phyloP scores from a whole-genome alignment of 1,140 invertebrate species.

The Sogatella furcifera region DNA sequence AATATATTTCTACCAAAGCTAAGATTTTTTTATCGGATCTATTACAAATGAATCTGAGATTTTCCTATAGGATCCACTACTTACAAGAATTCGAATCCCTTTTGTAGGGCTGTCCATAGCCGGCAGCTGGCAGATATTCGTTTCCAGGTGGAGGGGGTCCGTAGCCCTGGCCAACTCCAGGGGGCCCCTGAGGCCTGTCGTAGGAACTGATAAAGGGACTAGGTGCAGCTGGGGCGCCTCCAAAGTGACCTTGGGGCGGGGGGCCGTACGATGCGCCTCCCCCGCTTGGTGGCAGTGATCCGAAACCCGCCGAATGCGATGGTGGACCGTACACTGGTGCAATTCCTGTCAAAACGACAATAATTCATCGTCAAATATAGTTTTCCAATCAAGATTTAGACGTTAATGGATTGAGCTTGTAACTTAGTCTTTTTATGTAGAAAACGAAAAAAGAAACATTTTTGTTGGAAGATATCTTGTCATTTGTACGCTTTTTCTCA shows the following conservation, averaged over 20 bases:
- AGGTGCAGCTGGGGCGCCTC: neutral
- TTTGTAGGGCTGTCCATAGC: neutral
- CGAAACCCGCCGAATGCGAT: neutral
- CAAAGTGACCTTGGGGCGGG: neutral
- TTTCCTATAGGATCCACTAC: neutral
- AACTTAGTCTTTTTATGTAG: too few relatives aligned
- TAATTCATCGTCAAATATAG: too few relatives aligned
- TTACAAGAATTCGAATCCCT: neutral
- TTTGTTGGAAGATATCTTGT: too few relatives aligned
- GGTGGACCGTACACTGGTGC: slow-evolving; percentile 11
- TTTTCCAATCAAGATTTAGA: too few relatives aligned
- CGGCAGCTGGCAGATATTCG: neutral
- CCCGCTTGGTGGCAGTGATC: neutral
- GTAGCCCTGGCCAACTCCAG: neutral
- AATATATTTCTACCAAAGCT: too few relatives aligned
- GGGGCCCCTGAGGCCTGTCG: neutral
- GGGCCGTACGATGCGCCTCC: slow-evolving; percentile 2
- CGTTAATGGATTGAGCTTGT: too few relatives aligned
- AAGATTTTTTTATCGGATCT: too few relatives aligned
- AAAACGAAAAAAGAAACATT: too few relatives aligned
- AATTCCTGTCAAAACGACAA: neutral
- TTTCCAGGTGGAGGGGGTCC: slow-evolving; percentile 1
- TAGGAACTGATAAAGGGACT: neutral
- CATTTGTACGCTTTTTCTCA: too few relatives aligned
- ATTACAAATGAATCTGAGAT: neutral